These are phyloP conservation scores for Hiodon tergisus DNA, from an alignment of 2,113 vertebrate species.

Conservation along the genomic window DNA sequence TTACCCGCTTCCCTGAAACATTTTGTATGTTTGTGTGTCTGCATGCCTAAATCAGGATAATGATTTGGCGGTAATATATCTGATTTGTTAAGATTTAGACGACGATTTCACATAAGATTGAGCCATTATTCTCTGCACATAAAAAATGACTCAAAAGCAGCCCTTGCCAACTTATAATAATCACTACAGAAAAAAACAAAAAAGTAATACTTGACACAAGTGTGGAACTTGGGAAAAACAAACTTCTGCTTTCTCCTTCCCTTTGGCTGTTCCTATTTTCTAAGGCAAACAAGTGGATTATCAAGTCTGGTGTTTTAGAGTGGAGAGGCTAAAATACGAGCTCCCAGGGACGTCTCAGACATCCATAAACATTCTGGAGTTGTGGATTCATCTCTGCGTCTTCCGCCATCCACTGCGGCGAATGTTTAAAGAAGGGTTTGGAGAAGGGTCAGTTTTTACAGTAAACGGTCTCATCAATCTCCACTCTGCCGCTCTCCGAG, in stretches of 20 bases:
- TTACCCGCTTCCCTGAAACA: too few species aligned
- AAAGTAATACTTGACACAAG: background rate
- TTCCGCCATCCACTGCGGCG: slow-evolving; percentile 3
- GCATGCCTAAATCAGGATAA: too few species aligned
- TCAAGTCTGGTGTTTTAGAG: slow-evolving; percentile 1
- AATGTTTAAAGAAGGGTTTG: slow-evolving; percentile 11
- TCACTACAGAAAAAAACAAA: background rate
- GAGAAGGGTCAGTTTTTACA: slow-evolving; percentile 8
- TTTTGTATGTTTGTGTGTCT: too few species aligned
- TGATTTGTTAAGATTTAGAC: too few species aligned
- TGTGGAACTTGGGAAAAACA: slow-evolving; percentile 6
- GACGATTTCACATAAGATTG: too few species aligned
- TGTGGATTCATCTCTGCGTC: background rate
- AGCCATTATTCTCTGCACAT: too few species aligned
- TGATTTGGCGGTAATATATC: too few species aligned
- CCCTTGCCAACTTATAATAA: background rate
- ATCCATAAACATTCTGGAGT: background rate
- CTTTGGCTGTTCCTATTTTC: background rate
- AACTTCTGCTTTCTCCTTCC: background rate
- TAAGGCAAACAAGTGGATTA: too few species aligned
- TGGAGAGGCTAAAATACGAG: background rate
- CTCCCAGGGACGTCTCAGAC: slow-evolving; percentile 4
- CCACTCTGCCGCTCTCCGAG: background rate
- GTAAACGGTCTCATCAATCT: slow-evolving; percentile 5
- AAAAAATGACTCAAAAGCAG: too few species aligned